Percentiles rank a stretch among this genome's conserved stretches.
These are phyloP conservation scores for Macrostomum lignano DNA, from an alignment of 1,140 invertebrate species.

Conservation along the genomic window DNA sequence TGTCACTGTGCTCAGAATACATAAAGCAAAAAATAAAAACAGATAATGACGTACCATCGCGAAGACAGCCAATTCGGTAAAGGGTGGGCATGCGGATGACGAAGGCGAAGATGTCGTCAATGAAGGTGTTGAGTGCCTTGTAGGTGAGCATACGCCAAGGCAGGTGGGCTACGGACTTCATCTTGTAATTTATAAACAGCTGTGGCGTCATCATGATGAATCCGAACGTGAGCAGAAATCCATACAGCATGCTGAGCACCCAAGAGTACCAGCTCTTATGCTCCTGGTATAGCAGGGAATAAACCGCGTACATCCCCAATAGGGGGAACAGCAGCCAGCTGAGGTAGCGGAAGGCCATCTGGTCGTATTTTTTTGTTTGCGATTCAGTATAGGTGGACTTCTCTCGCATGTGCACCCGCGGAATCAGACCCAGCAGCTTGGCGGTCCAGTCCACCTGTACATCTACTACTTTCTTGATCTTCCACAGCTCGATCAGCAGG, in stretches of 20 bases:
- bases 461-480: conserved; percentile 57
- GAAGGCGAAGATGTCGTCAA: conserved; percentile 97
- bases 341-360: conserved; percentile 73
- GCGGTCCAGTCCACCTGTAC: conserved; percentile 42
- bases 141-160: conserved; percentile 98
- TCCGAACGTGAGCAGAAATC: conserved; percentile 86
- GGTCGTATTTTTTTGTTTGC: conserved; percentile 71
- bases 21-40: too few species aligned
- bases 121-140: conserved; percentile 97
- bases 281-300: conserved; percentile 81
- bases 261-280: conserved; percentile 88
- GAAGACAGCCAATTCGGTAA: conserved; percentile 65
- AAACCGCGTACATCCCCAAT: conserved; percentile 60
- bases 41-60: conserved; percentile 42
- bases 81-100: conserved; percentile 97
- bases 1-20: too few species aligned
- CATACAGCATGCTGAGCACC: conserved; percentile 71
- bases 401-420: conserved; percentile 49
- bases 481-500: conserved; percentile 90
- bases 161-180: conserved; percentile 89
- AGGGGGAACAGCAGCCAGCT: conserved; percentile 81
- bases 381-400: conserved; percentile 88
- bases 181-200: conserved; percentile 91
- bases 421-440: conserved; percentile 45
- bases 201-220: conserved; percentile 99